A percentile compares a stretch with the other conserved stretches of the same genome.
Evolutionary conservation across 2,888 invertebrate genomes (phyloP).

Genomic region (Clepsis dumicolana): DNA sequence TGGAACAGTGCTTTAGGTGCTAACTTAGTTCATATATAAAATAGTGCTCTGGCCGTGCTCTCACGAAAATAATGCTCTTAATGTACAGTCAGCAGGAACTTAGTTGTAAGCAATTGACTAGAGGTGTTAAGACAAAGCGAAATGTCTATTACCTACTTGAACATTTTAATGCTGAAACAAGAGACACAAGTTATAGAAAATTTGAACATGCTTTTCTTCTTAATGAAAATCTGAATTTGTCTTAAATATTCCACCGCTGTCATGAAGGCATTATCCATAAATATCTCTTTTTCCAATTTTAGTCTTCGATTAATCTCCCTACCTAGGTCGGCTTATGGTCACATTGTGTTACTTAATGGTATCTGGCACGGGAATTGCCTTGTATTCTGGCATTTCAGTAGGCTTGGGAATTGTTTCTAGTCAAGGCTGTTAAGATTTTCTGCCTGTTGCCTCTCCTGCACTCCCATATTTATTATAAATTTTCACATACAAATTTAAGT

Average conservation of each 20-base stretch:
- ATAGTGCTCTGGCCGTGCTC: slow-evolving; percentile 48
- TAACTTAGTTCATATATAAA: slow-evolving; percentile 42
- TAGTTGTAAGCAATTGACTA: slow-evolving; percentile 49
- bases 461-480: not conserved
- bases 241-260: not conserved
- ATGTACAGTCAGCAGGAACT: slow-evolving; percentile 45
- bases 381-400: not conserved
- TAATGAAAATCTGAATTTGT: not conserved
- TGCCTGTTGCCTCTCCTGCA: not conserved
- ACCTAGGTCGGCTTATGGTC: not conserved
- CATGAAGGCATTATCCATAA: not conserved
- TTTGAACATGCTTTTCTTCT: not conserved
- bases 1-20: slow-evolving; percentile 46
- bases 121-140: slow-evolving; percentile 4
- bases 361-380: not conserved
- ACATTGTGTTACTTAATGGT: not conserved
- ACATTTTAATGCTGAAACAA: not conserved
- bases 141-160: not conserved
- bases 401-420: not conserved
- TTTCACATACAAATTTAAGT: not conserved
- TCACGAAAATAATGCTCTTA: slow-evolving; percentile 43
- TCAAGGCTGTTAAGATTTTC: not conserved
- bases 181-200: not conserved
- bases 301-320: not conserved
- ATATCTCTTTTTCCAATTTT: not conserved